Evolutionary conservation across 2,888 invertebrate species (phyloP).

Genomic region (Eristalinus aeneus): DNA sequence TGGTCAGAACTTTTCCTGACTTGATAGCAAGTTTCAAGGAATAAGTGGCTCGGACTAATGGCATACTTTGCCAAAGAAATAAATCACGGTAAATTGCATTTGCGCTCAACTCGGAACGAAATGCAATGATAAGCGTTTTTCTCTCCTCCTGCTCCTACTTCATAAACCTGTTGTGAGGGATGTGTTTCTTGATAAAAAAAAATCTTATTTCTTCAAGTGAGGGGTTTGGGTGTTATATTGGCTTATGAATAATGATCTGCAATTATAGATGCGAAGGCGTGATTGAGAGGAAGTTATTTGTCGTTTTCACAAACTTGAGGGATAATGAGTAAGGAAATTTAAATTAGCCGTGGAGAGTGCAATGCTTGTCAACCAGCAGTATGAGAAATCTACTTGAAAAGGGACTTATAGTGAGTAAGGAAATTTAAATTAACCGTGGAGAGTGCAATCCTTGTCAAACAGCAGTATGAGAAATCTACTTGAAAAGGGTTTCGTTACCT

Average conservation of each 20-base stretch:
- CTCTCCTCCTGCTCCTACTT: constrained; percentile 25
- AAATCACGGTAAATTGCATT: constrained; percentile 52
- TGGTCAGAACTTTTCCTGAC: constrained; percentile 1
- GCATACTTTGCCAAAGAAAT: constrained; percentile 22
- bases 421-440: no score
- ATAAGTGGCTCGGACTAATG: constrained; percentile 38
- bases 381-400: no score
- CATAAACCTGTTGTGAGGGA: constrained; percentile 54
- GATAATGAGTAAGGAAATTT: background rate
- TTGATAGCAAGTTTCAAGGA: constrained; percentile 22
- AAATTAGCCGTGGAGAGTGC: no score
- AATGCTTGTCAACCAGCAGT: no score
- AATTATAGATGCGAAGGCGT: background rate
- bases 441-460: no score
- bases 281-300: background rate
- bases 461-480: no score
- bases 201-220: constrained; percentile 5
- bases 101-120: constrained; percentile 13
- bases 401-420: background rate
- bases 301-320: background rate
- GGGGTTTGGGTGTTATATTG: background rate
- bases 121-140: constrained; percentile 45
- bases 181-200: constrained; percentile 1
- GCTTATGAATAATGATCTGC: background rate
- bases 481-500: no score